Conservation (phyloP, 1,140 invertebrate species). For the Uloborus diversus region DNA sequence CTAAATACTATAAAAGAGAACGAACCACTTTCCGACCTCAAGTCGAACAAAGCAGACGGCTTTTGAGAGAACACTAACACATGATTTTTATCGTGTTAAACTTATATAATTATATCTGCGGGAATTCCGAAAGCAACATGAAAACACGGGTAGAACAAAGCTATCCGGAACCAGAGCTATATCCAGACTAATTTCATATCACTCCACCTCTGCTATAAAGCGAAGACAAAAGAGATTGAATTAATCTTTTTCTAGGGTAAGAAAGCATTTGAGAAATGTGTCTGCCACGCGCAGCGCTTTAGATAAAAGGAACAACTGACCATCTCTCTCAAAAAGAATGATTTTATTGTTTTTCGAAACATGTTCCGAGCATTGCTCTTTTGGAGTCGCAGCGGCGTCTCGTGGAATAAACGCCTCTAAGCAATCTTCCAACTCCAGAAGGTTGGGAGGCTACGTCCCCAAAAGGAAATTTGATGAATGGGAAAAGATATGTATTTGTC, state of each 20-base stretch:
- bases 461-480: constrained; percentile 27
- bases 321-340: constrained; percentile 1
- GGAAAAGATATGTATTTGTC: constrained; percentile 33
- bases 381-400: constrained; percentile 23
- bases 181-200: not conserved
- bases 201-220: not conserved
- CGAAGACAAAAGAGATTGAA: not conserved
- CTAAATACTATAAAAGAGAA: not conserved
- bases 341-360: constrained; percentile 3
- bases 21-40: not conserved
- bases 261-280: constrained; percentile 29
- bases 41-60: no score
- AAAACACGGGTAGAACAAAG: not conserved
- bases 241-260: not conserved
- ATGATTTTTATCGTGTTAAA: no score
- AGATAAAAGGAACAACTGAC: constrained; percentile 34
- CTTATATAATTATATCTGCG: no score
- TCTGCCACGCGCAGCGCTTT: constrained; percentile 1
- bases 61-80: no score
- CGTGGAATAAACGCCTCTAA: constrained; percentile 14
- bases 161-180: not conserved
- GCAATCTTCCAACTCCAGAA: not conserved
- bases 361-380: constrained; percentile 14
- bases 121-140: no score
- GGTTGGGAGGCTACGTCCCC: not conserved